Base-by-base conservation (phyloP, 2,113 vertebrate genomes). In the Columba livia region DNA sequence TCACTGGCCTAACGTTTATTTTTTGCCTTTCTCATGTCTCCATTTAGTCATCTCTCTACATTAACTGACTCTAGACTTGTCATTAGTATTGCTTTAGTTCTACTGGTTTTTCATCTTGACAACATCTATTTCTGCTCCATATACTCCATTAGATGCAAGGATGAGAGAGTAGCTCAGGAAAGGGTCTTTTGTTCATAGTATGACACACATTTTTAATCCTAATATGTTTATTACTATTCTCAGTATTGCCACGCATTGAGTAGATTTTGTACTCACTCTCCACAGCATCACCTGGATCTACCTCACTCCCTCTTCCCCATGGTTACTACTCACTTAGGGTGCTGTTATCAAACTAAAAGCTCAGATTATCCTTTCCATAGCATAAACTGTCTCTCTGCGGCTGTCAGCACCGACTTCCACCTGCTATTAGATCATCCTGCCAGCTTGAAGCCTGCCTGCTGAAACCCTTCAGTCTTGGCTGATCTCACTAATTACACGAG, bases 1-100 rank as follows among this genome's bases (percentile, higher is more conserved):
- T 91, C 88, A 74, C 47, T 69, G 71, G 12, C 67, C 74, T 56
- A 18, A 61, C 42, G 1, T 72, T 56, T 38, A n/a, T 25, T 65
- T 89, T 75, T 92, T 7, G 62, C n/a, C 11, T 65, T 38, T 50
- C 74, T 79, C 62, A 18, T 26, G 29, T 66, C 73, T 57, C 34
- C 15, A 28, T 92, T 91, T 93, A 96, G 74, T 77, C 74, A 91
- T 85, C 58, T 85, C 78, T 60, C 75, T 72, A 58, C 79, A 83
- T 73, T 66, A 79, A 80, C 70, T 83, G 79, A 73, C 79, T 82
- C 66, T 11, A 12, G 64, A 42, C 31, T 88, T 96, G 73, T 60
- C 88, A 85, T 90, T 83, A 64, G 42, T 32, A 12, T 38, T 28
- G 12, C 71, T 79, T 70, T 66, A 80, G 54, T 61, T 77, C 71